A percentile compares a stretch with the other conserved stretches of the same genome.
phyloP scores from a whole-genome alignment of 2,797 vertebrate species.

The Sebastes melanostomus region DNA sequence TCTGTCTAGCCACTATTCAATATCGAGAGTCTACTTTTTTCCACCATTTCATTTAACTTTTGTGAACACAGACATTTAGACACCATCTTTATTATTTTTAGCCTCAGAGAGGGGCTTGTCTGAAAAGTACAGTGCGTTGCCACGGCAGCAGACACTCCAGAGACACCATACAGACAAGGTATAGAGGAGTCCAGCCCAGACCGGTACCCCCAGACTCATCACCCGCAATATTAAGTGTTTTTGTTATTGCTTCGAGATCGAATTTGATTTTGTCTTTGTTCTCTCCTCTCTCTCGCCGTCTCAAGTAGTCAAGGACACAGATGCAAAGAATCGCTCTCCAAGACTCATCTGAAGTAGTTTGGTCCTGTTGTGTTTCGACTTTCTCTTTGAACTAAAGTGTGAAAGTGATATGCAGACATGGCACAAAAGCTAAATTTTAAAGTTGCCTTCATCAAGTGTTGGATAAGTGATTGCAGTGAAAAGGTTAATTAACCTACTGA shows the following conservation, averaged over 20 bases:
- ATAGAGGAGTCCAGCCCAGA: constrained; percentile 14
- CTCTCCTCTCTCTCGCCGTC: not conserved
- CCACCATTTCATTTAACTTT: constrained; percentile 18
- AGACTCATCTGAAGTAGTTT: not conserved
- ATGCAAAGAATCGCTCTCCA: not conserved
- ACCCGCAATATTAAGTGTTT: constrained; percentile 13
- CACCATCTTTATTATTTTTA: constrained; percentile 56
- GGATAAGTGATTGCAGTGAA: constrained; percentile 19
- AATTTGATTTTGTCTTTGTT: constrained; percentile 36
- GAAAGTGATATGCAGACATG: not conserved
- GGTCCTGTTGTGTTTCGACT: not conserved
- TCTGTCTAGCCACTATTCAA: not conserved
- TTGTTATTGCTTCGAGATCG: constrained; percentile 28
- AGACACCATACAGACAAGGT: constrained; percentile 40
- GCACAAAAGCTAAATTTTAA: not conserved
- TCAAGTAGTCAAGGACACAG: constrained; percentile 34
- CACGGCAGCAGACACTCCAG: constrained; percentile 69
- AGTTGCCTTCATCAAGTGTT: not conserved
- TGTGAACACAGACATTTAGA: constrained; percentile 23
- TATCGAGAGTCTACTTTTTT: not conserved
- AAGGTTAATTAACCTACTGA: not conserved
- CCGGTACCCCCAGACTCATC: constrained; percentile 8
- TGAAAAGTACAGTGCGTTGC: constrained; percentile 48
- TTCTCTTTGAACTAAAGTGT: not conserved
- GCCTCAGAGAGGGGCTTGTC: constrained; percentile 25